Evolutionary conservation across 1,140 invertebrate genomes (phyloP).

Genomic region (Ceratina japonica): DNA sequence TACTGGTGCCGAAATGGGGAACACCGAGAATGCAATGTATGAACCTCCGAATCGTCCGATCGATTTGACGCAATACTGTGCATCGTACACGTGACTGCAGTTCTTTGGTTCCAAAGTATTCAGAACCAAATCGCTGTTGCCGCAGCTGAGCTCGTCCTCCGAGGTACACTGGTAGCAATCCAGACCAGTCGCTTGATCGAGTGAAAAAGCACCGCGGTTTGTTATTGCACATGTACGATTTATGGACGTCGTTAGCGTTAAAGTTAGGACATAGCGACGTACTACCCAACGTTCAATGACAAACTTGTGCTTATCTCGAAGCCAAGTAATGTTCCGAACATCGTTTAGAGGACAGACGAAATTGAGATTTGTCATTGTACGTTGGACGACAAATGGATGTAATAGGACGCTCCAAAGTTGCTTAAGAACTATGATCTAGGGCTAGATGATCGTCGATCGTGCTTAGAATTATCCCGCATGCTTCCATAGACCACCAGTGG

Average conservation of each 20-base stretch:
- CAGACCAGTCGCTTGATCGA: conserved; percentile 80
- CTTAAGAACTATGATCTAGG: background rate
- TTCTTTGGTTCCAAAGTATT: conserved; percentile 81
- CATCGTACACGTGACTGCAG: conserved; percentile 89
- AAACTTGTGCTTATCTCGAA: too few relatives aligned
- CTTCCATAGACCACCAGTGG: background rate
- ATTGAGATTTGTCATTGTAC: background rate
- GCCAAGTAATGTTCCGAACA: too few relatives aligned
- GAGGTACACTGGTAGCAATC: conserved; percentile 92
- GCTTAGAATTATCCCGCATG: background rate
- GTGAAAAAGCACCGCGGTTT: conserved; percentile 48
- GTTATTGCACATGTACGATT: background rate
- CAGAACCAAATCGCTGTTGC: conserved; percentile 85
- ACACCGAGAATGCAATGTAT: conserved; percentile 41
- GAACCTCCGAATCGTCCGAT: conserved; percentile 81
- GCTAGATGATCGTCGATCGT: conserved; percentile 2
- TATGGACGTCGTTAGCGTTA: too few relatives aligned
- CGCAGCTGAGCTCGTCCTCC: conserved; percentile 86
- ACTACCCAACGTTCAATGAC: background rate
- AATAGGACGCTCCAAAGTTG: background rate
- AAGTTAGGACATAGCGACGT: background rate
- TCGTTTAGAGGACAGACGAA: too few relatives aligned
- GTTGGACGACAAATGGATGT: background rate
- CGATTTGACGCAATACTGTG: conserved; percentile 92
- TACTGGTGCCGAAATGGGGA: conserved; percentile 9